Evolutionary conservation across 2,888 invertebrate species (phyloP), one percentile per base, ranked within the genome.

Genomic region (Agapetus fuscipes): DNA sequence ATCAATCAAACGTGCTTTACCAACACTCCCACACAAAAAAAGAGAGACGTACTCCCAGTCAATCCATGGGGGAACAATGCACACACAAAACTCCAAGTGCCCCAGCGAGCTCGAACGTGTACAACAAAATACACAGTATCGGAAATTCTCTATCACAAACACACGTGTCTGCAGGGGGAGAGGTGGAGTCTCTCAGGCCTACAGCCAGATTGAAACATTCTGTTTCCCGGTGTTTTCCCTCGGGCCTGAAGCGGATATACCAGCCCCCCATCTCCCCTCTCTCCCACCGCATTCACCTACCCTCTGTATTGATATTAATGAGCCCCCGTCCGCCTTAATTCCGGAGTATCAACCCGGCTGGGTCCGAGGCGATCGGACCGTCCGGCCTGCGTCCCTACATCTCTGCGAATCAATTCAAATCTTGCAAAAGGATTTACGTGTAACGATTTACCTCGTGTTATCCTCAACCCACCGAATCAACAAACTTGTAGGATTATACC

Each of bases 391-490:
- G 31, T 26, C 35, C 29, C 41, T 30, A 29, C 28, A 32, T 17
- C 13, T 17, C 25, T 34, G 39, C 34, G 39, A 43, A 46, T 46
- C 46, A 46, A 46, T 46, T 46, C 46, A 46, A 46, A 46, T 46
- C 46, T 43, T 40, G 37, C 30, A 43, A 37, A 37, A 39, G 42
- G 46, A 46, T 46, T 43, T 39, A 39, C 46, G 43, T 40, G 39
- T 40, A 6, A 20, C 20, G 20, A 20, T 20, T 20, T 20, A 43
- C 25, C 26, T 30, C 37, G 27, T 33, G 33, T 24, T 24, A 33
- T 24, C n/a, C 15, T 33, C n/a, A 12, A 24, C 13, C 25, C 33
- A 24, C 12, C 7, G n/a, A n/a, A n/a, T 26, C 1, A 12, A 14
- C 37, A 27, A 39, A 6, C 34, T 20, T 6, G 9, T 17, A 16